These are phyloP conservation scores for Caenorhabditis sp. DNA, from an alignment of 2,888 invertebrate species.

Conservation along the genomic window DNA sequence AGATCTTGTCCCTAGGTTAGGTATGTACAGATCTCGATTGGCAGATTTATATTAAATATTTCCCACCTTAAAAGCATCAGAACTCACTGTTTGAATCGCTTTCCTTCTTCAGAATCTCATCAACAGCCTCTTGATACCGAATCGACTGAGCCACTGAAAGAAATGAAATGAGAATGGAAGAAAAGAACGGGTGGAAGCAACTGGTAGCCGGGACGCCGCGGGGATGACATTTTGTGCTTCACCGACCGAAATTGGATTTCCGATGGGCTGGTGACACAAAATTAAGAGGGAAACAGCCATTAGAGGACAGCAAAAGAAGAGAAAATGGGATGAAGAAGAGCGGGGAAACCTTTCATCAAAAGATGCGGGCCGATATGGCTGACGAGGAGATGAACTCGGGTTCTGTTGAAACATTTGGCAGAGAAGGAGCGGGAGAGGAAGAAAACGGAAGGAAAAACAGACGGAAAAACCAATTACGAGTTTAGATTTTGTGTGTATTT, in stretches of 20 bases:
- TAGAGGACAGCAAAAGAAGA: constrained; percentile 21
- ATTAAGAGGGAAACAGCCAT: constrained; percentile 39
- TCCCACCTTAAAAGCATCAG: too few species aligned
- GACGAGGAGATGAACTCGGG: constrained; percentile 33
- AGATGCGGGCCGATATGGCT: constrained; percentile 21
- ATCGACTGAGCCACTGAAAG: constrained; percentile 16
- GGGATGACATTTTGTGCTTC: neutral
- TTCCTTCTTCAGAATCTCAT: constrained; percentile 16
- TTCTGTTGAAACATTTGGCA: constrained; percentile 19
- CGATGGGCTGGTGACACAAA: constrained; percentile 49
- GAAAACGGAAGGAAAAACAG: neutral
- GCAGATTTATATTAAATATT: too few species aligned
- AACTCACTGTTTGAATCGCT: constrained; percentile 4
- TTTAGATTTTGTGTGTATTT: too few species aligned
- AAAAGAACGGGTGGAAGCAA: constrained; percentile 22
- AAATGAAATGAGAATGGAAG: constrained; percentile 8
- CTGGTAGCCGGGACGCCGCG: constrained; percentile 2
- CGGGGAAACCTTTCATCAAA: constrained; percentile 50
- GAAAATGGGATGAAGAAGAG: constrained; percentile 22
- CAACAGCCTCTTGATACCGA: neutral
- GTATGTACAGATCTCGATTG: too few species aligned
- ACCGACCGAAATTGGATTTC: constrained; percentile 50
- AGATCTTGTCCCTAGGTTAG: too few species aligned
- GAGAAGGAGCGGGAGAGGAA: neutral
- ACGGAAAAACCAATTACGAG: constrained; percentile 2